phyloP scores from a whole-genome alignment of 2,888 invertebrate genomes.

The Plagodis pulveraria region DNA sequence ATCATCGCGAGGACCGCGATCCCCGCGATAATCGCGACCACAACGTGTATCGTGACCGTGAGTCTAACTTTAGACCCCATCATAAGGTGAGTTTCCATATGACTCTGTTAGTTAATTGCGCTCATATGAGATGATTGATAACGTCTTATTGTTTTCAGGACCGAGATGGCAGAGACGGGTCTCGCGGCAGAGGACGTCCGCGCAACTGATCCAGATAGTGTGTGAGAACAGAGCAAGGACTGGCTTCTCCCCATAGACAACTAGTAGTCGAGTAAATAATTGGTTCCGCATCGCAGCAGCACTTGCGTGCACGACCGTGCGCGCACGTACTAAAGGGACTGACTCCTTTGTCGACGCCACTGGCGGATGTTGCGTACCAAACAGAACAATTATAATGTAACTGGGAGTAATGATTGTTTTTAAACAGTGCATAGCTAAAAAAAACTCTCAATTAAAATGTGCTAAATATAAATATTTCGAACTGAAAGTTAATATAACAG shows the following conservation, averaged over 20 bases:
- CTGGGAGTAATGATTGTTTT: conserved; percentile 78
- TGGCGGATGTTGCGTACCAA: conserved; percentile 65
- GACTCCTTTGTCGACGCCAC: conserved; percentile 57
- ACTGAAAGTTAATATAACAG: conserved; percentile 79
- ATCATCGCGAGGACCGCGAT: conserved; percentile 47
- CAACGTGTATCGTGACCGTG: conserved; percentile 70
- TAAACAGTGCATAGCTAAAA: conserved; percentile 82
- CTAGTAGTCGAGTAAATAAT: conserved; percentile 76
- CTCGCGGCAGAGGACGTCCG: conserved; percentile 77
- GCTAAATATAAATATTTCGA: conserved; percentile 75
- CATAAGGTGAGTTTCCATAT: conserved; percentile 60
- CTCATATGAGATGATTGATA: conserved; percentile 9
- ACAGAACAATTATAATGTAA: conserved; percentile 78
- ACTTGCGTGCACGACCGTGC: conserved; percentile 44
- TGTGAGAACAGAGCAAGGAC: conserved; percentile 72
- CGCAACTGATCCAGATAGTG: conserved; percentile 71
- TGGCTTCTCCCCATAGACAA: conserved; percentile 84
- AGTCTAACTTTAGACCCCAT: conserved; percentile 72
- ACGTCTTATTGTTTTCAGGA: conserved; percentile 61
- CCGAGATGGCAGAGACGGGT: conserved; percentile 71
- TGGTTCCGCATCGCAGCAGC: conserved; percentile 74
- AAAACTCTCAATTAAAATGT: conserved; percentile 83
- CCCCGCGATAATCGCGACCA: conserved; percentile 58
- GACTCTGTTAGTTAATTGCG: conserved; percentile 6
- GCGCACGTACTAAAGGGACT: conserved; percentile 49